Percentiles rank a stretch among this genome's conserved stretches.
These are phyloP conservation scores for Apodemia zela DNA, from an alignment of 2,888 invertebrate genomes.

Conservation along the genomic window DNA sequence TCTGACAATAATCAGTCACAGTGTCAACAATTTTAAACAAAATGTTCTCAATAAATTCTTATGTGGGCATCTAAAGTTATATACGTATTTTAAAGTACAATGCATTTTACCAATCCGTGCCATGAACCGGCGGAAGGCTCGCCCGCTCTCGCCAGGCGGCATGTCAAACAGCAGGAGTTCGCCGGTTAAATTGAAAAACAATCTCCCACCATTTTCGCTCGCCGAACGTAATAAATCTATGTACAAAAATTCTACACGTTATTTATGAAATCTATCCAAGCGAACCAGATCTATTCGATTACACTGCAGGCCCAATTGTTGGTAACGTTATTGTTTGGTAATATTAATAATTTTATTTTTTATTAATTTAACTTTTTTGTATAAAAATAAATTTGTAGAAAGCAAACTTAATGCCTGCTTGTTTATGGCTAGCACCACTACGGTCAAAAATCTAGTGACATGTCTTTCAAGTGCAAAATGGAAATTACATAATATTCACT, in stretches of 20 bases:
- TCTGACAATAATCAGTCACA: too few species aligned
- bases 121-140: conserved; percentile 41
- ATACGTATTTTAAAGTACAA: conserved; percentile 31
- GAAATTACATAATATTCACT: too few species aligned
- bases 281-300: conserved; percentile 56
- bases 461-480: too few species aligned
- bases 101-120: conserved; percentile 43
- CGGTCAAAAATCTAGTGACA: too few species aligned
- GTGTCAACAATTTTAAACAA: too few species aligned
- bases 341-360: too few species aligned
- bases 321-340: background rate
- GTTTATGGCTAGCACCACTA: too few species aligned
- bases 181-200: conserved; percentile 79
- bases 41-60: background rate
- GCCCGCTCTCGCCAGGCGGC: conserved; percentile 56
- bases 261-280: conserved; percentile 77
- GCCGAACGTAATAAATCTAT: conserved; percentile 79
- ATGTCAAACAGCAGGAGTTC: conserved; percentile 74
- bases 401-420: too few species aligned
- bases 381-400: too few species aligned
- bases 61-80: conserved; percentile 1
- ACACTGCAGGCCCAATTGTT: conserved; percentile 38
- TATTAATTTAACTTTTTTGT: too few species aligned
- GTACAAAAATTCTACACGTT: conserved; percentile 79
- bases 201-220: conserved; percentile 80